phyloP scores from a whole-genome alignment of 2,888 invertebrate species.

The Aplocera efformata region DNA sequence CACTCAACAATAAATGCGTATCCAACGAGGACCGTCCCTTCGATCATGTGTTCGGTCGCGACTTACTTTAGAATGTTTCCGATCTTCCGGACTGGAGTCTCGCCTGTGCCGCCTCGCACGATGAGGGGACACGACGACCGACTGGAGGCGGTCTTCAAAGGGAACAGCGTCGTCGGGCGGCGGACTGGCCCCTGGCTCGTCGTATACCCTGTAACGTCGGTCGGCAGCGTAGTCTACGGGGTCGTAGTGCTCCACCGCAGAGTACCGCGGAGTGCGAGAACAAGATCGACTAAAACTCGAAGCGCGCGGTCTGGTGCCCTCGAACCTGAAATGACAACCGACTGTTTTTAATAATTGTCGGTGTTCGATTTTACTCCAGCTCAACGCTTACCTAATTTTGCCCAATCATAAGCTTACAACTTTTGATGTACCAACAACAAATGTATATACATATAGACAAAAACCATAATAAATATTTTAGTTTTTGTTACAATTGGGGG shows the following conservation, averaged over 20 bases:
- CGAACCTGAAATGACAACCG: slow-evolving; percentile 43
- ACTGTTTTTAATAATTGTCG: no score
- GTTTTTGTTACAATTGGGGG: no score
- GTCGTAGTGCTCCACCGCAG: slow-evolving; percentile 70
- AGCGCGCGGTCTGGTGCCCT: slow-evolving; percentile 69
- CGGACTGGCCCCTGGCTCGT: slow-evolving; percentile 82
- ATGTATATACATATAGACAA: no score
- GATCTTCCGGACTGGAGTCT: slow-evolving; percentile 88
- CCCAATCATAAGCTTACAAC: no score
- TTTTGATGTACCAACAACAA: no score
- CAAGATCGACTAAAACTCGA: slow-evolving; percentile 66
- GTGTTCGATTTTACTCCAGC: no score
- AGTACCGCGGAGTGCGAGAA: slow-evolving; percentile 64
- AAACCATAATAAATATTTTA: no score
- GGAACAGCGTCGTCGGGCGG: slow-evolving; percentile 82
- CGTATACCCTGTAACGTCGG: slow-evolving; percentile 74
- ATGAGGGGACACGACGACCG: slow-evolving; percentile 76
- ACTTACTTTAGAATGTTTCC: slow-evolving; percentile 65
- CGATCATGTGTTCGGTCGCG: no score
- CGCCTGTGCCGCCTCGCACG: slow-evolving; percentile 65
- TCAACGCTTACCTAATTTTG: no score
- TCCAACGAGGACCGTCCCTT: no score
- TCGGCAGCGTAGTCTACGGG: slow-evolving; percentile 72
- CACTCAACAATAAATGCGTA: no score
- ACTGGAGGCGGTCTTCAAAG: slow-evolving; percentile 73